These are phyloP conservation scores for Standfussiana lucernea DNA, from an alignment of 2,888 invertebrate species.

Conservation along the genomic window DNA sequence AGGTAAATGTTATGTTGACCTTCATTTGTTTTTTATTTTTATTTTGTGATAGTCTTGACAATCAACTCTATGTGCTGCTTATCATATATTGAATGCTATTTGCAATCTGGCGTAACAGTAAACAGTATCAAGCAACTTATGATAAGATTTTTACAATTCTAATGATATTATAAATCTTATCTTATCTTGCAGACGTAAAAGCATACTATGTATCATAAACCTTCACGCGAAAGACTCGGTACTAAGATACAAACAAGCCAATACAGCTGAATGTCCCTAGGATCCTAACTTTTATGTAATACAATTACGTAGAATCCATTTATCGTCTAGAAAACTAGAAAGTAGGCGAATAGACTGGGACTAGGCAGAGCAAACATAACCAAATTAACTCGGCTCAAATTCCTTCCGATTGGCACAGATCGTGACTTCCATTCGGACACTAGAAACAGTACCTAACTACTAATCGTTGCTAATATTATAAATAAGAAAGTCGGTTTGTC, in stretches of 20 bases:
- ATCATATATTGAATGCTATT: slow-evolving; percentile 10
- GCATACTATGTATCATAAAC: slow-evolving; percentile 7
- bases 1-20: neutral
- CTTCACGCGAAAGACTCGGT: slow-evolving; percentile 13
- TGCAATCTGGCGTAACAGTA: slow-evolving; percentile 30
- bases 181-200: slow-evolving; percentile 40
- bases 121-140: slow-evolving; percentile 23
- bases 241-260: slow-evolving; percentile 7
- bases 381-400: slow-evolving; percentile 28
- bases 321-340: slow-evolving; percentile 32
- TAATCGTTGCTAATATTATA: slow-evolving; percentile 50
- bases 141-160: slow-evolving; percentile 54
- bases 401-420: slow-evolving; percentile 32
- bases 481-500: slow-evolving; percentile 34
- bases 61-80: slow-evolving; percentile 16
- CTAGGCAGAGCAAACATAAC: slow-evolving; percentile 19
- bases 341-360: slow-evolving; percentile 7
- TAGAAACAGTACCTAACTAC: slow-evolving; percentile 25
- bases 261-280: neutral
- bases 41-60: slow-evolving; percentile 40
- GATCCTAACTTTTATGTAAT: slow-evolving; percentile 5
- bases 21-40: slow-evolving; percentile 18
- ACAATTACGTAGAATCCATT: slow-evolving; percentile 15
- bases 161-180: slow-evolving; percentile 29
- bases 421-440: slow-evolving; percentile 54